Conservation (phyloP, 2,888 invertebrate genomes). For the Athripsodes cinereus region DNA sequence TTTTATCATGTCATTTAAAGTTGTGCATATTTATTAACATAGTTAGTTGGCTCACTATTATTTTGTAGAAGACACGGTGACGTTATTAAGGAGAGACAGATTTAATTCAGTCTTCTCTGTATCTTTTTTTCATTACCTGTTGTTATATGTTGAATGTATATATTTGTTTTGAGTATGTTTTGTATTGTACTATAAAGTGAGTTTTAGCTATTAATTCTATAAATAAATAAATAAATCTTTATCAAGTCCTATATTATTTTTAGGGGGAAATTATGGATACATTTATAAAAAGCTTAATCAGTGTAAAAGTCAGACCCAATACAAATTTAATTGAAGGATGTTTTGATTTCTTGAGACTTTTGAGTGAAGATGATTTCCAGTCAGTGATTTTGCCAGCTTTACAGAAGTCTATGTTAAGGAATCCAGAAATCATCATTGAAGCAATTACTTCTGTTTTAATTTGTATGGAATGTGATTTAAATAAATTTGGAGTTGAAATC, state of each 20-base stretch:
- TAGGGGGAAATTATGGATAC: slow-evolving; percentile 54
- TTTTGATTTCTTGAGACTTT: slow-evolving; percentile 56
- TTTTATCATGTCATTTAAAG: too few species aligned
- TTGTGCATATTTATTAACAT: too few species aligned
- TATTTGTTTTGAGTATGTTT: too few species aligned
- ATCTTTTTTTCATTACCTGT: too few species aligned
- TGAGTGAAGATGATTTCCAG: slow-evolving; percentile 65
- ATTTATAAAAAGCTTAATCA: slow-evolving; percentile 72
- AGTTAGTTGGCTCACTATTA: too few species aligned
- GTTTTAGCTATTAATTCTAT: too few species aligned
- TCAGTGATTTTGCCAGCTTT: slow-evolving; percentile 72
- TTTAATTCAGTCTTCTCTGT: too few species aligned
- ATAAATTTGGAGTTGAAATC: slow-evolving; percentile 69
- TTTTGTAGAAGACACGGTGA: too few species aligned
- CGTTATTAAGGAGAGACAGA: too few species aligned
- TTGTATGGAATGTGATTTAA: slow-evolving; percentile 68
- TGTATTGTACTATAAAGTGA: too few species aligned
- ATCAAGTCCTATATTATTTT: background rate
- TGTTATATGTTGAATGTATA: too few species aligned
- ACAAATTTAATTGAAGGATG: slow-evolving; percentile 62
- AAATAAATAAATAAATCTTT: too few species aligned
- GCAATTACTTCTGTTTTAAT: slow-evolving; percentile 71
- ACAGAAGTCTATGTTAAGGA: slow-evolving; percentile 86
- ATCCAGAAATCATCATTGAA: slow-evolving; percentile 85
- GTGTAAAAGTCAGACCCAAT: slow-evolving; percentile 70